Conservation (phyloP, 2,888 invertebrate genomes). For the Pinctada fucata region DNA sequence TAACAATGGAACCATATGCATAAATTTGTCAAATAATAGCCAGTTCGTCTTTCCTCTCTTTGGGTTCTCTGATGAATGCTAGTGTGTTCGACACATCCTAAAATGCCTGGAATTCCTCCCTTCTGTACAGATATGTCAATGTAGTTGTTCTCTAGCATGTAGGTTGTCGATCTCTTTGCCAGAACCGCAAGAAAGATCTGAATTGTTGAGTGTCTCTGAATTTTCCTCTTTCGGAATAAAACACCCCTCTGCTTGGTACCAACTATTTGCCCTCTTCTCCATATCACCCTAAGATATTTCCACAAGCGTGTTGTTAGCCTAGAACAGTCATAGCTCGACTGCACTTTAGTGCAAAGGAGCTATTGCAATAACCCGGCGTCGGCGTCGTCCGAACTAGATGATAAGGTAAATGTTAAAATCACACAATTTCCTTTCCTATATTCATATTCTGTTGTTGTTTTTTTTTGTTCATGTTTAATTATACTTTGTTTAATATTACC, state of each 20-base stretch:
- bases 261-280: conserved; percentile 22
- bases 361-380: no score
- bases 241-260: conserved; percentile 30
- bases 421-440: no score
- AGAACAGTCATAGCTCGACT: no score
- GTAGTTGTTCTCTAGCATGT: conserved; percentile 35
- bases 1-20: conserved; percentile 28
- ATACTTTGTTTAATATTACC: no score
- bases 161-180: conserved; percentile 27
- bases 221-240: conserved; percentile 40
- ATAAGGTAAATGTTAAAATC: no score
- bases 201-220: conserved; percentile 17
- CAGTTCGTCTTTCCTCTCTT: conserved; percentile 26
- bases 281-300: conserved; percentile 27
- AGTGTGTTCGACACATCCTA: conserved; percentile 39
- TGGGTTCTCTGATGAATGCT: conserved; percentile 26
- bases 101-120: conserved; percentile 40
- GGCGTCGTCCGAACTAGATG: no score
- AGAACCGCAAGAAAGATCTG: conserved; percentile 38
- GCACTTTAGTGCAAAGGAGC: no score
- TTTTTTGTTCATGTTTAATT: no score
- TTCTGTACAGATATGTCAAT: conserved; percentile 40
- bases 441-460: no score
- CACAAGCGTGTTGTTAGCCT: conserved; percentile 5
- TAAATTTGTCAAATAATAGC: conserved; percentile 37